A percentile compares a stretch with the other conserved stretches of the same genome.
Conservation (phyloP, 2,888 invertebrate genomes). For the Parnassius smintheus region DNA sequence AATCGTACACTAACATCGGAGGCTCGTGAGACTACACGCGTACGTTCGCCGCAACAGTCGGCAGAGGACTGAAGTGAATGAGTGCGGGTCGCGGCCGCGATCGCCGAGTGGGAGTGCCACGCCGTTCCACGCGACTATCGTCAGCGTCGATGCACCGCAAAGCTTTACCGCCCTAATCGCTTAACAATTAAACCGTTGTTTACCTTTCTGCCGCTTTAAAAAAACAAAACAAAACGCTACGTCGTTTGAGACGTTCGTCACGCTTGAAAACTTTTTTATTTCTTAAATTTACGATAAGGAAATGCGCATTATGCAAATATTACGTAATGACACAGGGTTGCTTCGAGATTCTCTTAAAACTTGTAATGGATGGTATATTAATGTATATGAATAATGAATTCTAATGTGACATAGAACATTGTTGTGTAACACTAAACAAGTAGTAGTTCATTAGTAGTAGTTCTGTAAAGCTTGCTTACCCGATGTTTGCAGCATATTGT, state of each 20-base stretch:
- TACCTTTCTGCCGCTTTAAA: slow-evolving; percentile 60
- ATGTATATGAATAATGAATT: no score
- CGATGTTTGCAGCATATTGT: background rate
- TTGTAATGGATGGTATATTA: no score
- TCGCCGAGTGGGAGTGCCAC: slow-evolving; percentile 67
- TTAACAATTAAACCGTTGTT: slow-evolving; percentile 73
- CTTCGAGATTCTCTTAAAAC: no score
- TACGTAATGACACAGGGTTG: background rate
- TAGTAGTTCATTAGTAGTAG: no score
- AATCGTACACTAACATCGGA: slow-evolving; percentile 78
- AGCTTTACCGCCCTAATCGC: slow-evolving; percentile 75
- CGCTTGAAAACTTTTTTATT: slow-evolving; percentile 25
- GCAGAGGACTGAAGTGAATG: slow-evolving; percentile 77
- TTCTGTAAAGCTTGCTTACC: slow-evolving; percentile 16
- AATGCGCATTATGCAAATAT: background rate
- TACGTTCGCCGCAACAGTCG: slow-evolving; percentile 69
- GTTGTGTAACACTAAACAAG: background rate
- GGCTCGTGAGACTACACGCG: slow-evolving; percentile 60
- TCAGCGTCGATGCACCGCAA: slow-evolving; percentile 71
- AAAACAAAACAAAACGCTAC: slow-evolving; percentile 33
- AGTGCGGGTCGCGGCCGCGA: slow-evolving; percentile 66
- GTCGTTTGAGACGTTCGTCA: slow-evolving; percentile 22
- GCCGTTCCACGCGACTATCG: slow-evolving; percentile 60
- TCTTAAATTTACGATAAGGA: slow-evolving; percentile 20
- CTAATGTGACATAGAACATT: no score